Evolutionary conservation across 2,888 invertebrate species (phyloP), one percentile per base, ranked within the genome.

Genomic region (Drosophila phalerata): DNA sequence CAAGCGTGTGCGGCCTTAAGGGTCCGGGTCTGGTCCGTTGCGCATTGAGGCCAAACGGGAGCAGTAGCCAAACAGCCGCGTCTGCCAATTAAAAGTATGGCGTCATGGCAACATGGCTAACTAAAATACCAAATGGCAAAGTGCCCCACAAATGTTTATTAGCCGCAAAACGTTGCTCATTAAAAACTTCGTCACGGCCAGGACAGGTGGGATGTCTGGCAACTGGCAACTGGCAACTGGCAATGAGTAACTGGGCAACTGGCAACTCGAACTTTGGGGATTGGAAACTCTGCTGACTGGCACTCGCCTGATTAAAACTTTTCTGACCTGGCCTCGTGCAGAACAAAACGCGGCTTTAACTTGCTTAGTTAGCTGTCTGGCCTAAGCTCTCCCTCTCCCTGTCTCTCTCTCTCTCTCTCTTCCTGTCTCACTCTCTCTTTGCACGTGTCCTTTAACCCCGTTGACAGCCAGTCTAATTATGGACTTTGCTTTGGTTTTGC

Each of bases 151-250:
- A 89, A 89, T 89, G 83, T 88, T 89, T 88, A 89, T 85, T 89
- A 88, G 89, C 85, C 89, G 85, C 85, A 88, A 85, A 85, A 82
- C 73, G 89, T 69, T 85, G 85, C 88, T 85, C 85, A 85, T 85
- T 85, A 85, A 85, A 85, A 85, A 89, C 85, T 85, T 89, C 77
- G 78, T 86, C 81, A 86, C 73, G 84, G 65, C 45, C 40, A 49
- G 28, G 28, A 28, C 28, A 28, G 28, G 28, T 28, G 28, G 8
- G 4, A 28, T 2, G 28, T 28, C 28, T 28, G 6, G 28, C 4
- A 15, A 40, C 34, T 43, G 60, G 52, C 43, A 51, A 56, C 22
- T 55, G 40, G 34, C 17, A 22, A 42, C 42, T 43, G 22, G 19
- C 22, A 43, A 61, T 42, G 51, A 49, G 43, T 5, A 43, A 61